These are phyloP conservation scores for Asobara japonica DNA, from an alignment of 1,140 invertebrate genomes.

Conservation along the genomic window DNA sequence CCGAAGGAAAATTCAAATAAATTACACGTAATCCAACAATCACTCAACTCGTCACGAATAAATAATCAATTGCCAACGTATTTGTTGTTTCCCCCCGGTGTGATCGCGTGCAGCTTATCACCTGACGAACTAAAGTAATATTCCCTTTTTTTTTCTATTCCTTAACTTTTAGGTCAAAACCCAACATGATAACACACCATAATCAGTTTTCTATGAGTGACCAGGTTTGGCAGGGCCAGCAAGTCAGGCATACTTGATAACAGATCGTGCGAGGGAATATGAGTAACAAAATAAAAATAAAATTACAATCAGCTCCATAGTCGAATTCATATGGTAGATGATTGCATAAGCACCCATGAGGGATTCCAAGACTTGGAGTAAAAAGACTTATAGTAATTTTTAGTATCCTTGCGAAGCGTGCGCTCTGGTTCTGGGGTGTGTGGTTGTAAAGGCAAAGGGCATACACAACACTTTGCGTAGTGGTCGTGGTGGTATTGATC, in stretches of 20 bases:
- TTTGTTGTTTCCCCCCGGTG: neutral
- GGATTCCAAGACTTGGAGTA: neutral
- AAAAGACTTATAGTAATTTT: slow-evolving; percentile 3
- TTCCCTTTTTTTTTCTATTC: slow-evolving; percentile 2
- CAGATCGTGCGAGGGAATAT: neutral
- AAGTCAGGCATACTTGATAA: neutral
- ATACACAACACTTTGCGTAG: slow-evolving; percentile 32
- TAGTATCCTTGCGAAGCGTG: slow-evolving; percentile 9
- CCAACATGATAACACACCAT: neutral
- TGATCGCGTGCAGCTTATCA: slow-evolving; percentile 5
- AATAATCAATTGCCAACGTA: neutral
- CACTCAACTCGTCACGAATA: neutral
- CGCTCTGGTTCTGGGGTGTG: slow-evolving; percentile 10
- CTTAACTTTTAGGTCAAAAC: neutral
- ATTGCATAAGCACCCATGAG: neutral
- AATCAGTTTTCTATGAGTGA: neutral
- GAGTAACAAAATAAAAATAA: neutral
- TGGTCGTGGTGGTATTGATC: slow-evolving; percentile 40
- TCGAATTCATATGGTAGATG: neutral
- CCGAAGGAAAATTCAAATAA: neutral
- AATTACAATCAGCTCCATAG: neutral
- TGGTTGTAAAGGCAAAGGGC: slow-evolving; percentile 33
- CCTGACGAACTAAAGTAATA: neutral
- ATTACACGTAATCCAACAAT: slow-evolving; percentile 8
- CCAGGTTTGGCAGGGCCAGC: neutral